Base-by-base conservation (phyloP, 2,797 vertebrate genomes). In the Enteromius thamalakanensis region DNA sequence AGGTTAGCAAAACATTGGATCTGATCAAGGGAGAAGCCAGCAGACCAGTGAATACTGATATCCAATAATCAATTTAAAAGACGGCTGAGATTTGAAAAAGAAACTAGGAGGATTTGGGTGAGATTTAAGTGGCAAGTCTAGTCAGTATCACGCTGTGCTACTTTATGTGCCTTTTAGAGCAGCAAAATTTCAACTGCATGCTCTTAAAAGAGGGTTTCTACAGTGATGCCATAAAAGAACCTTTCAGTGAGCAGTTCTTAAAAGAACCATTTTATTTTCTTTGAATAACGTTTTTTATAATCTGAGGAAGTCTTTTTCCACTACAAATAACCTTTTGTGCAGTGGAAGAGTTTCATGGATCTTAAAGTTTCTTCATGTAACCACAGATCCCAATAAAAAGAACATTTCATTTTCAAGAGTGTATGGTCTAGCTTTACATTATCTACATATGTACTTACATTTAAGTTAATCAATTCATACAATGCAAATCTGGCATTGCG, bases 1-100 rank as follows among this genome's bases (percentile, higher is more conserved):
- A n/a, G 51, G 78, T 58, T 58, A 70, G 78, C n/a, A 70, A 58
- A 62, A 81, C 1, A 5, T 8, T 72, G 79, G 19, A 60, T 81
- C 12, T 62, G 12, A 62, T 80, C 67, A 58, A 80, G 26, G 37
- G 51, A 60, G 15, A 60, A 45, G 65, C 9, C 45, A 51, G 19
- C 34, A 70, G 67, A 42, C 53, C 65, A 58, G 65, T 42, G 67
- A 60, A 10, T 3, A 58, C 1, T 81, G 53, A 81, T 72, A 72
- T 71, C 23, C 26, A 72, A 81, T 81, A 72, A 81, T 72, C 55
- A 72, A 71, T 72, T n/a, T 21, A 81, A 72, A 47, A 72, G 37
- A 72, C 7, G 2, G 1, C 19, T 81, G 53, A 72, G 23, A 70
- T 60, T 34, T 71, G 32, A 80, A 55, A 65, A 69, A 69, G 67